Percentiles rank a stretch among this genome's conserved stretches.
Evolutionary conservation across 2,113 vertebrate genomes (phyloP).

Genomic region (Tauraco erythrolophus): DNA sequence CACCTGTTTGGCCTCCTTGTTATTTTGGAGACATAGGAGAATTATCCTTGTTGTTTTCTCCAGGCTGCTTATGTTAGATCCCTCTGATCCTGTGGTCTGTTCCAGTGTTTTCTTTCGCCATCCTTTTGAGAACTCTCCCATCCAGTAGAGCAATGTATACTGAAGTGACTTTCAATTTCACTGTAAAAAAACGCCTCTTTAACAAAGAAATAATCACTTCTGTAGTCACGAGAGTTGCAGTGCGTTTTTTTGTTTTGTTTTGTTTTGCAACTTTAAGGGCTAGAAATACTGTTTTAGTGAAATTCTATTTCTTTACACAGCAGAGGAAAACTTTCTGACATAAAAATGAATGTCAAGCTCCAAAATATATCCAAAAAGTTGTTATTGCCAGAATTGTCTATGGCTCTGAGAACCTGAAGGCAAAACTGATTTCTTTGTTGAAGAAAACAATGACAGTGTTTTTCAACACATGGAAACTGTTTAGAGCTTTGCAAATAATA

Average conservation of each 20-base stretch:
- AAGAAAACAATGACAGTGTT: background rate
- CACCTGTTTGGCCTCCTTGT: background rate
- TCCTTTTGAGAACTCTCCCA: background rate
- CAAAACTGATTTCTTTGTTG: constrained; percentile 15
- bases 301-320: background rate
- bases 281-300: background rate
- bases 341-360: background rate
- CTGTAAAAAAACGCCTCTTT: background rate
- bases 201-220: background rate
- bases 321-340: background rate
- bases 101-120: background rate
- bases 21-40: background rate
- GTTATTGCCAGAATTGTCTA: background rate
- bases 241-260: background rate
- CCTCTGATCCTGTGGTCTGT: background rate
- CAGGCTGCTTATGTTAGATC: background rate
- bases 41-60: background rate
- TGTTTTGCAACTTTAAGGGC: background rate
- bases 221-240: background rate
- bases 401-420: background rate
- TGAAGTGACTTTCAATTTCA: background rate
- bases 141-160: background rate
- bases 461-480: background rate
- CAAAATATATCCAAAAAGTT: background rate
- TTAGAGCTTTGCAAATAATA: background rate